phyloP scores from a whole-genome alignment of 2,797 vertebrate species.

The Gobio occitaniae region DNA sequence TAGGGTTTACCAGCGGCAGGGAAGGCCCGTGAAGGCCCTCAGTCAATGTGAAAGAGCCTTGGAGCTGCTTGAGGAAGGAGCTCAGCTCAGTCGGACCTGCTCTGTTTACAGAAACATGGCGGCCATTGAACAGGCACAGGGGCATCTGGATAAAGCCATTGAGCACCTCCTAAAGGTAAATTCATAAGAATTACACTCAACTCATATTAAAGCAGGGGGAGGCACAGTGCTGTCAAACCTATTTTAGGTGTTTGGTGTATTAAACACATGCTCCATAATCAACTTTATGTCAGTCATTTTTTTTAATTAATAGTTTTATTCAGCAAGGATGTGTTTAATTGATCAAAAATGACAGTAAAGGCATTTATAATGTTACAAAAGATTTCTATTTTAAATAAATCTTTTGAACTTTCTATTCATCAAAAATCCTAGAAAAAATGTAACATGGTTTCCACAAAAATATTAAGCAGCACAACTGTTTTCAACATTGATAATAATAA shows the following conservation, averaged over 20 bases:
- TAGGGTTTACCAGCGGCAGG: constrained; percentile 76
- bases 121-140: constrained; percentile 70
- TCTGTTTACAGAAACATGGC: constrained; percentile 75
- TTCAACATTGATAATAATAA: background rate
- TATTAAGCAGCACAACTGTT: background rate
- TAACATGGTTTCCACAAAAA: background rate
- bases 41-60: constrained; percentile 74
- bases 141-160: constrained; percentile 66
- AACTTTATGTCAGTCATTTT: background rate
- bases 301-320: too few species aligned
- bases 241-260: background rate
- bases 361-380: too few species aligned
- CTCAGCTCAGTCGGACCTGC: constrained; percentile 67
- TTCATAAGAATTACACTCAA: background rate
- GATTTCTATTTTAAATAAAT: too few species aligned
- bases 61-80: constrained; percentile 61
- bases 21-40: constrained; percentile 70
- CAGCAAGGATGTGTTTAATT: too few species aligned
- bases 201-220: background rate
- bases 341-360: too few species aligned
- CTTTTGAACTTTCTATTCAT: too few species aligned
- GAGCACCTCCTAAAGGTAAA: constrained; percentile 74
- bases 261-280: background rate
- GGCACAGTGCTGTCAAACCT: background rate
- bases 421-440: background rate